Base-by-base conservation (phyloP, 1,140 invertebrate species). In the Drosophila pandora region DNA sequence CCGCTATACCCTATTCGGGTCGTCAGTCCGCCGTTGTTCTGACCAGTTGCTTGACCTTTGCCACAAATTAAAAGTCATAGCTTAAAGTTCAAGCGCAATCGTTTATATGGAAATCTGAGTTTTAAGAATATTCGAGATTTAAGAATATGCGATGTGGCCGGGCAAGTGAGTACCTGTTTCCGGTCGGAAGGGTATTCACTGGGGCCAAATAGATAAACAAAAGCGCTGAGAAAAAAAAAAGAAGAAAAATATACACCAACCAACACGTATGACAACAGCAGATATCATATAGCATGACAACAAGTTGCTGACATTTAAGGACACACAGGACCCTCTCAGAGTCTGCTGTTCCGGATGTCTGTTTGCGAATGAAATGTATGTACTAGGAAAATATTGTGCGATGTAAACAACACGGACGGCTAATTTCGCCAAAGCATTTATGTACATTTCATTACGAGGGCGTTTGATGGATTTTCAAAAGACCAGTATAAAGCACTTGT, bases 211-310 rank as follows among this genome's bases (percentile, higher is more conserved):
- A 56, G 62, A 30, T 37, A 21, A 55, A 56, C 61, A 39, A 49
- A 12, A 13, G 12, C 43, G 43, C 28, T 25, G 34, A 23, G 43
- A 25, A 28, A 67, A 22, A 17, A 17, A 17, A 17, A 17, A 52
- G 5, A 72, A 32, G 30, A 37, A 34, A 39, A 58, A 54, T 54
- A 55, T 34, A 41, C n/a, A 48, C 25, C 28, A 52, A 39, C 37
- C 28, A 37, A 55, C 52, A 62, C 68, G 72, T 64, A 68, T 76
- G 80, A 68, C 80, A 85, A 73, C 58, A 69, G 50, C 62, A 85
- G 81, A 85, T 84, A 80, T 84, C 80, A 54, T 62, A 79, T 77
- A 52, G 74, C 69, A 49, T 32, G 63, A 67, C 63, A 64, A 67
- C 63, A 48, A 63, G 63, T 53, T 50, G 47, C 28, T 21, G 59